Evolutionary conservation across 2,113 vertebrate species (phyloP).

Genomic region (Phyllostomus hastatus): DNA sequence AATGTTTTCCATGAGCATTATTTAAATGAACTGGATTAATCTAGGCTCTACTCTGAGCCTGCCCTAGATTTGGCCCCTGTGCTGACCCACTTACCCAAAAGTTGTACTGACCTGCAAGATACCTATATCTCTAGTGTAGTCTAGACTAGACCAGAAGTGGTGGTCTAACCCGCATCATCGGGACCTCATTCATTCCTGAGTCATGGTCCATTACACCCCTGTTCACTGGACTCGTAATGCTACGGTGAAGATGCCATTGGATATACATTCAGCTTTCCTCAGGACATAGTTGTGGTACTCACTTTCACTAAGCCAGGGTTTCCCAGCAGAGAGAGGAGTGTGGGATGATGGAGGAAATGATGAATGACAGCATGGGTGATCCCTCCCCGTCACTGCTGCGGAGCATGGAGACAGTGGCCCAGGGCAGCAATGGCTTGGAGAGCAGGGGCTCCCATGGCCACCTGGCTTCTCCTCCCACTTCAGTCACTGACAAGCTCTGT

Average conservation of each 20-base stretch:
- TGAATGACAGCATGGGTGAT: neutral
- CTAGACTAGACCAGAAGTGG: neutral
- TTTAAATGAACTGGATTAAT: conserved; percentile 1
- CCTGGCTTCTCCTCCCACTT: neutral
- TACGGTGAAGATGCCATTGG: neutral
- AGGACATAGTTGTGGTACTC: neutral
- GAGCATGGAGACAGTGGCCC: neutral
- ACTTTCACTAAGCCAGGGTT: neutral
- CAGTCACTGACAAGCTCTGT: neutral
- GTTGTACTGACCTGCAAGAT: neutral
- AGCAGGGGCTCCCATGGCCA: neutral
- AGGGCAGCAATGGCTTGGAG: neutral
- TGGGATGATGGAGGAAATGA: neutral
- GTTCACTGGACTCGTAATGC: neutral
- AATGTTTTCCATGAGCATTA: neutral
- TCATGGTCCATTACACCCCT: neutral
- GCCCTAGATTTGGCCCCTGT: neutral
- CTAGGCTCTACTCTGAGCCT: neutral
- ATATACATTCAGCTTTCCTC: neutral
- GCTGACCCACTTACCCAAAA: neutral
- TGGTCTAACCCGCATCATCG: neutral
- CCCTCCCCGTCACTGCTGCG: accelerated
- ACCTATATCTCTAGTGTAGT: neutral
- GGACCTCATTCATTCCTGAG: neutral
- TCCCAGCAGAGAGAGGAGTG: neutral